These are phyloP conservation scores for Tautogolabrus adspersus DNA, from an alignment of 2,113 vertebrate species.

Conservation along the genomic window DNA sequence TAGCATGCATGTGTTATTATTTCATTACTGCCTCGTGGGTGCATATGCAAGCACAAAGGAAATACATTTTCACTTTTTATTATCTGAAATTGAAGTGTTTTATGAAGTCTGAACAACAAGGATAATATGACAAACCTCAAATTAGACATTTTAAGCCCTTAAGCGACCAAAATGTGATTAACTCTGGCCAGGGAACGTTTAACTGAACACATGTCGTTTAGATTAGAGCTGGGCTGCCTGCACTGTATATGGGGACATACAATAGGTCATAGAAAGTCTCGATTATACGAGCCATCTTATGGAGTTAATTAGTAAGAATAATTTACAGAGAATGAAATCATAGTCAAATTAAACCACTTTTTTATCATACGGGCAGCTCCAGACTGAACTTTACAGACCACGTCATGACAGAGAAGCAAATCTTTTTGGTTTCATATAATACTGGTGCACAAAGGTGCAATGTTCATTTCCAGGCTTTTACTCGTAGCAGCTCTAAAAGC, in stretches of 20 bases:
- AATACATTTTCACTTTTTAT: background rate
- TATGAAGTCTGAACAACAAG: conserved; percentile 10
- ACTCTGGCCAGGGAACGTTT: background rate
- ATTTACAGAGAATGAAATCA: conserved; percentile 25
- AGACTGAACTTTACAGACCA: conserved; percentile 7
- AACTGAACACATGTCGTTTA: background rate
- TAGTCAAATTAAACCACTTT: conserved; percentile 4
- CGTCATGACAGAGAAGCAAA: background rate
- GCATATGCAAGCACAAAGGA: conserved; percentile 8
- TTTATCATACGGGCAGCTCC: background rate
- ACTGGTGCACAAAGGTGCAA: conserved; percentile 20
- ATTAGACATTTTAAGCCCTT: conserved; percentile 8
- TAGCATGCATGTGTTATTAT: conserved; percentile 40
- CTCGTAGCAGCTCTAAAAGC: conserved; percentile 14
- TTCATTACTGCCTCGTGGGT: conserved; percentile 38
- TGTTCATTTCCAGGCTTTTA: conserved; percentile 20
- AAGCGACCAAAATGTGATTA: background rate
- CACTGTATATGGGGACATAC: background rate
- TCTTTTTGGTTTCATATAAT: background rate
- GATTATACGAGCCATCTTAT: conserved; percentile 7
- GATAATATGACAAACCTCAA: background rate
- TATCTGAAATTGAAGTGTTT: background rate
- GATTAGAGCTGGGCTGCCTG: background rate
- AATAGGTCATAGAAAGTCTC: background rate
- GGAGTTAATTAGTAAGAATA: background rate